These are phyloP conservation scores for Sebastes steindachneri DNA, from an alignment of 2,797 vertebrate species.

Conservation along the genomic window DNA sequence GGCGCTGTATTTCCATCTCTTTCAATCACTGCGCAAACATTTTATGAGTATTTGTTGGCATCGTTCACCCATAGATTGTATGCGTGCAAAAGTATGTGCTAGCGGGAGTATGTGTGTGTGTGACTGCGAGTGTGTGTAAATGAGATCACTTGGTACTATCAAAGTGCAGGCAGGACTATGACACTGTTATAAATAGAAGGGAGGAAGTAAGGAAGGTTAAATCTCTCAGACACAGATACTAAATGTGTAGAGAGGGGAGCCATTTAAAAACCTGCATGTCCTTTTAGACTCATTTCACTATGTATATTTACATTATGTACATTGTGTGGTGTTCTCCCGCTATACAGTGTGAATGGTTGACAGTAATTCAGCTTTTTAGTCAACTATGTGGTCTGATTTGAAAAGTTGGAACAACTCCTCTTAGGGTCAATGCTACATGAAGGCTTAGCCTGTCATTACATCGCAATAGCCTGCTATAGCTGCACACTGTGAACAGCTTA, in stretches of 20 bases:
- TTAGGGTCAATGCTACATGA: constrained; percentile 11
- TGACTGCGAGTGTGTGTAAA: constrained; percentile 67
- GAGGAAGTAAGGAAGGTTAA: constrained; percentile 82
- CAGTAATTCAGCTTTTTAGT: not conserved
- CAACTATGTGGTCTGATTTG: not conserved
- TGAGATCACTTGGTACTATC: constrained; percentile 82
- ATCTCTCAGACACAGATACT: constrained; percentile 69
- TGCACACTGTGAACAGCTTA: constrained; percentile 41
- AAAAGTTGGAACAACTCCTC: constrained; percentile 37
- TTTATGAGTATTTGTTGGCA: constrained; percentile 66
- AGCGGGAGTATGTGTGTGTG: constrained; percentile 30
- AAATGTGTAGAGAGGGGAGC: constrained; percentile 58
- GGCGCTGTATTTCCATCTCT: constrained; percentile 58
- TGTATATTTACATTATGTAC: not conserved
- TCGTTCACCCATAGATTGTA: constrained; percentile 44
- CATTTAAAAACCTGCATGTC: constrained; percentile 47
- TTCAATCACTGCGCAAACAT: constrained; percentile 68
- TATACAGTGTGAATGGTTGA: not conserved
- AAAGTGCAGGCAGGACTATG: constrained; percentile 81
- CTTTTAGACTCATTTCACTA: constrained; percentile 18
- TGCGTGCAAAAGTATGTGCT: constrained; percentile 47
- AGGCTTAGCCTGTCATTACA: constrained; percentile 37
- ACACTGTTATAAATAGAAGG: constrained; percentile 83
- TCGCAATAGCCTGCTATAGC: not conserved
- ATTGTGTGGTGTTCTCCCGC: not conserved